Evolutionary conservation across 2,797 vertebrate species (phyloP), one percentile per base, ranked within the genome.

Genomic region (Pseudochromis fuscus): DNA sequence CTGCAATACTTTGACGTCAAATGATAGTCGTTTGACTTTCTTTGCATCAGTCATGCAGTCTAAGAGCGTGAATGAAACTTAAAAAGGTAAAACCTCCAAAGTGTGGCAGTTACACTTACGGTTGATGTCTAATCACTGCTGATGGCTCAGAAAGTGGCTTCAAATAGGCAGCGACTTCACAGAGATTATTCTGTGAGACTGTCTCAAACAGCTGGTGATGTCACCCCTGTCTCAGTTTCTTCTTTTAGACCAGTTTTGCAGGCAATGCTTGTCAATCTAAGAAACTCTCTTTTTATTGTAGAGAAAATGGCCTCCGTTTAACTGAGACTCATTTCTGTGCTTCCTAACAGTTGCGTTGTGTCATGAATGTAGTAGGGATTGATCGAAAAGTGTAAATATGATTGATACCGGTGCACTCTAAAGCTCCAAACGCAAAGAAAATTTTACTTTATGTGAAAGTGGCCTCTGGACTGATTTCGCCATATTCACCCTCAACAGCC

Each of bases 1-100:
- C 56, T 33, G 40, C 58, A 31, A 45, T 50, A 31, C 64, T 79
- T 68, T 68, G 71, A 87, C 46, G 35, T 73, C 59, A 70, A 79
- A 65, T 77, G 40, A 70, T 15, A 16, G 37, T 51, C 7, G 21
- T 67, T 72, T 80, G 48, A 68, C 53, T 64, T 62, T 60, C 63
- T 48, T 59, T 23, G 40, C 37, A 31, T 13, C 24, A 44, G 50
- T 51, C 46, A 24, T 11, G 56, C 31, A 40, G 23, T 51, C 65
- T 12, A 31, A 28, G 68, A 42, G 44, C 46, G 31, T 75, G 37
- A 75, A 74, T 63, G 45, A 55, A 67, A 57, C 2, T 52, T 66
- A 21, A 49, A 53, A 66, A 62, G 52, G 25, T 33, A 2, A 53
- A 57, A 68, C 55, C 59, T 27, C n/a, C 4, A 50, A 75, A 52